Evolutionary conservation across 1,140 invertebrate species (phyloP).

Genomic region (Centruroides vittatus): DNA sequence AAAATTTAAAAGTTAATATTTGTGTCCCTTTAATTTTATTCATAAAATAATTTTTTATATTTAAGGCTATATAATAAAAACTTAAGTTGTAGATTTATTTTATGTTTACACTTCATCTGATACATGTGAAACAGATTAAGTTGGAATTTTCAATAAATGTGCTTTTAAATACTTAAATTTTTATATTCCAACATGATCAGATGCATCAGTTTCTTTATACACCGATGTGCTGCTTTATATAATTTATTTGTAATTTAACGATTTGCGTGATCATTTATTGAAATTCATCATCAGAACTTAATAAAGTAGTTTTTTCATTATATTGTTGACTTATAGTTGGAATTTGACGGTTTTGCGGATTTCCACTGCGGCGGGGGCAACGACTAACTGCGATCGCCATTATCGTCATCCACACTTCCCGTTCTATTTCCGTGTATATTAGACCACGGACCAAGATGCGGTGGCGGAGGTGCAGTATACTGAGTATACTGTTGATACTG

Average conservation of each 20-base stretch:
- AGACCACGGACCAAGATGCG: constrained; percentile 9
- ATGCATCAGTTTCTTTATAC: too few species aligned
- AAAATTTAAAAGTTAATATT: too few species aligned
- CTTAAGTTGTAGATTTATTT: too few species aligned
- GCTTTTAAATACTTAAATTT: too few species aligned
- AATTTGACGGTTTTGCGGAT: constrained; percentile 9
- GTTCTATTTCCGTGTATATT: constrained; percentile 2
- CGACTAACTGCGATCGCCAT: constrained; percentile 8
- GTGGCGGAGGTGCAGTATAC: constrained; percentile 60
- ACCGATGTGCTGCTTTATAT: too few species aligned
- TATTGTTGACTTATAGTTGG: constrained; percentile 38
- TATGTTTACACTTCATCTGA: too few species aligned
- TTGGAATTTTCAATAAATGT: too few species aligned
- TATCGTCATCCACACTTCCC: constrained; percentile 9
- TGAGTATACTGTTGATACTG: constrained; percentile 99
- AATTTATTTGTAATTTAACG: background rate
- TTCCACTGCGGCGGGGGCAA: background rate
- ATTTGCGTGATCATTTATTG: constrained; percentile 40
- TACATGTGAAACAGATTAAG: too few species aligned
- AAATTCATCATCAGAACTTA: constrained; percentile 94
- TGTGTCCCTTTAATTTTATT: too few species aligned
- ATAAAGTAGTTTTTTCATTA: constrained; percentile 89
- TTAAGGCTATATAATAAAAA: too few species aligned
- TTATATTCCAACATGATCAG: too few species aligned
- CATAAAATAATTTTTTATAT: too few species aligned